Base-by-base conservation (phyloP, 1,140 invertebrate genomes). In the Megalonaias nervosa region DNA sequence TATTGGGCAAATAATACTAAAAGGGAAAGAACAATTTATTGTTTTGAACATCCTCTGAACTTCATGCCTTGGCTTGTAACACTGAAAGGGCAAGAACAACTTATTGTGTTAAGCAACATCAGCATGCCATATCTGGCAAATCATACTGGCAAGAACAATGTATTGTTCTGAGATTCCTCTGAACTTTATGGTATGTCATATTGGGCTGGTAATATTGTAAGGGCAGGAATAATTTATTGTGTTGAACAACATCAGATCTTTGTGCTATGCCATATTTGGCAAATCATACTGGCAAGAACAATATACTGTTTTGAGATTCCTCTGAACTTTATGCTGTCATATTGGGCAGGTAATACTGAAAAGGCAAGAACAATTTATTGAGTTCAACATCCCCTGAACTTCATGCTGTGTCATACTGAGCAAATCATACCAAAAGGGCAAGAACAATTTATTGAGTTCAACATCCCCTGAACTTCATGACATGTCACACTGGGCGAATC, bases 121-220 rank as follows among this genome's bases (percentile, higher is more conserved):
- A n/a, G n/a, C n/a, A 19, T 61, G 17, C 3, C 60, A 17, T 21
- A 19, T 61, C 6, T 1, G 2, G 17, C 60, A 61, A 5, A 31
- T 31, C 31, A 31, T 31, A 31, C 1, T 1, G 31, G 31, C 31
- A 31, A 31, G 31, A 31, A 31, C 31, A 31, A 31, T 31, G 1
- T 31, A 31, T 31, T 31, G 31, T 31, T 1, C 5, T 31, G 2
- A 98, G 93, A 86, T 94, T 93, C 58, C 94, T 94, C 89, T 98
- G 96, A 19, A 99, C 94, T 85, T 98, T 97, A 86, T 97, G 95
- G 97, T 97, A 99, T 4, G 97, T 98, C 38, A 97, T 93, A 93
- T 98, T 98, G 68, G 96, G 94, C n/a, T 99, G 91, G 80, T 98
- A 96, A 86, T 86, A 89, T 94, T 95, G 87, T 31, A 92, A 84